These are phyloP conservation scores for Noctua fimbriata DNA, from an alignment of 2,888 invertebrate genomes.

Conservation along the genomic window DNA sequence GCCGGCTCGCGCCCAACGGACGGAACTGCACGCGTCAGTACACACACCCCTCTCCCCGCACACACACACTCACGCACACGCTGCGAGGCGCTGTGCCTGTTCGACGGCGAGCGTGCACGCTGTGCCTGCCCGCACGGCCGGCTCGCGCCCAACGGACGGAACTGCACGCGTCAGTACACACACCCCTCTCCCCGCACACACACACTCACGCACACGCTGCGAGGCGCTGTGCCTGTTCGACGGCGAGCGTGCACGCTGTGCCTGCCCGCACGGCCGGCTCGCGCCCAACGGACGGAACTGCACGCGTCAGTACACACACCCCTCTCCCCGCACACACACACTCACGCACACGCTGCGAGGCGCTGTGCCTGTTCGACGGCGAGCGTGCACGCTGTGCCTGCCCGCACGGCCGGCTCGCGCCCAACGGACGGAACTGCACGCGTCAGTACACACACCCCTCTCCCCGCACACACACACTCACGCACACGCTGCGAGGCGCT, in stretches of 20 bases:
- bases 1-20: constrained; percentile 92
- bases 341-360: constrained; percentile 89
- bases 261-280: constrained; percentile 95
- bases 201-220: no score
- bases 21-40: constrained; percentile 91
- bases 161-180: constrained; percentile 90
- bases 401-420: constrained; percentile 94
- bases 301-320: constrained; percentile 81
- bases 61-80: not conserved
- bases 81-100: constrained; percentile 95
- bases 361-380: constrained; percentile 94
- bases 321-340: not conserved
- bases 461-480: no score
- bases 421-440: constrained; percentile 92
- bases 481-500: constrained; percentile 94
- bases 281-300: constrained; percentile 92
- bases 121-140: constrained; percentile 96
- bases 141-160: constrained; percentile 91
- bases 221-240: constrained; percentile 94
- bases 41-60: not conserved
- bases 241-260: constrained; percentile 92
- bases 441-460: constrained; percentile 76
- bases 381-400: constrained; percentile 93
- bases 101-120: constrained; percentile 91
- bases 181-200: accelerated